Conservation (phyloP, 2,113 vertebrate genomes). For the Lepus europaeus region DNA sequence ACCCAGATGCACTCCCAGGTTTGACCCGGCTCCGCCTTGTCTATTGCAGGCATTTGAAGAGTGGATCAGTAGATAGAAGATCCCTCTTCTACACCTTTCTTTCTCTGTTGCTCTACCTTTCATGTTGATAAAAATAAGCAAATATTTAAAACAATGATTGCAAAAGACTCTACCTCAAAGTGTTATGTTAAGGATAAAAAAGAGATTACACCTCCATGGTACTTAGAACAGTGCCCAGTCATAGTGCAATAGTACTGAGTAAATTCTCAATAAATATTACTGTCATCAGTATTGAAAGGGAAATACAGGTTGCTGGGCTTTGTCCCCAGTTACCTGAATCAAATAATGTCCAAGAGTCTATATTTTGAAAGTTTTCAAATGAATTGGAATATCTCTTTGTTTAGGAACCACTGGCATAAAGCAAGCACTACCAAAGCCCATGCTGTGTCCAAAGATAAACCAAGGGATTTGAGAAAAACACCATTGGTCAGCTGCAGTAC, state of each 20-base stretch:
- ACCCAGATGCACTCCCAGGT: too few species aligned
- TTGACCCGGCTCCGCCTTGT: too few species aligned
- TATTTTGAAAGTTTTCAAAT: constrained; percentile 13
- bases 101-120: too few species aligned
- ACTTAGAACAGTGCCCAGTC: background rate
- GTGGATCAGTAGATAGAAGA: too few species aligned
- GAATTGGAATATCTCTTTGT: background rate
- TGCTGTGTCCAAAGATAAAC: background rate
- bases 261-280: background rate
- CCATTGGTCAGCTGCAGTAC: background rate
- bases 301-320: background rate
- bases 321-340: background rate
- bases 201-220: background rate
- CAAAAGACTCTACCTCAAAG: background rate
- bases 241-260: background rate
- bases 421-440: background rate
- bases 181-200: background rate
- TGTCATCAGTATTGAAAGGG: background rate
- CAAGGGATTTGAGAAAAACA: background rate
- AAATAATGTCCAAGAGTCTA: background rate
- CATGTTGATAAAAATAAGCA: too few species aligned
- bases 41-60: too few species aligned
- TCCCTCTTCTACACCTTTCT: too few species aligned
- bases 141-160: too few species aligned
- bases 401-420: background rate